These are phyloP conservation scores for Chelonia mydas DNA, from an alignment of 2,797 vertebrate species.

Conservation along the genomic window DNA sequence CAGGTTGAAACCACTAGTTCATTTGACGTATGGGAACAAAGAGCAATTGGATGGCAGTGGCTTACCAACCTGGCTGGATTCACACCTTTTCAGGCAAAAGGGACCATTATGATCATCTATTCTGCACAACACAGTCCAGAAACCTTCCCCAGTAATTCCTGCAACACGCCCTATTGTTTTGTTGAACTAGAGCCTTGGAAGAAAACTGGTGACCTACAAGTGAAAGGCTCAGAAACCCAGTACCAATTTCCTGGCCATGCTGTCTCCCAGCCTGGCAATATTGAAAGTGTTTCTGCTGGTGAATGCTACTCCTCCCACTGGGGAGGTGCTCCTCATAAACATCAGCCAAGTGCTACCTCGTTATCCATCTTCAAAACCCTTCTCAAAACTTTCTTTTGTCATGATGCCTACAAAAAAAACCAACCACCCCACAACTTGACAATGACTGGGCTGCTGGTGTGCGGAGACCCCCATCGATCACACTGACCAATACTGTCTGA, in stretches of 20 bases:
- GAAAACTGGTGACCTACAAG: background rate
- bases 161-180: background rate
- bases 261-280: background rate
- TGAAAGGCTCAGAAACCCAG: background rate
- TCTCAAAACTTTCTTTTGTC: too few relatives aligned
- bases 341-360: too few relatives aligned
- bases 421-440: too few relatives aligned
- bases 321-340: too few relatives aligned
- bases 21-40: background rate
- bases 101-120: too few relatives aligned
- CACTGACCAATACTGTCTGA: too few relatives aligned
- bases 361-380: too few relatives aligned
- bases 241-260: background rate
- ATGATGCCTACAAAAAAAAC: too few relatives aligned
- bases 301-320: too few relatives aligned
- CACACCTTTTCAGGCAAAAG: background rate
- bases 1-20: background rate
- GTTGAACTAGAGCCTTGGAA: background rate
- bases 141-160: background rate
- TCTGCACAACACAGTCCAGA: background rate
- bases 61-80: background rate
- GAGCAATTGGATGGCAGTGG: background rate
- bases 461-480: too few relatives aligned
- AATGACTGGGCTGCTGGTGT: too few relatives aligned
- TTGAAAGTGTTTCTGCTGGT: background rate